Percentiles rank a stretch among this genome's conserved stretches.
These are phyloP conservation scores for Lithophane leautieri DNA, from an alignment of 2,888 invertebrate genomes.

Conservation along the genomic window DNA sequence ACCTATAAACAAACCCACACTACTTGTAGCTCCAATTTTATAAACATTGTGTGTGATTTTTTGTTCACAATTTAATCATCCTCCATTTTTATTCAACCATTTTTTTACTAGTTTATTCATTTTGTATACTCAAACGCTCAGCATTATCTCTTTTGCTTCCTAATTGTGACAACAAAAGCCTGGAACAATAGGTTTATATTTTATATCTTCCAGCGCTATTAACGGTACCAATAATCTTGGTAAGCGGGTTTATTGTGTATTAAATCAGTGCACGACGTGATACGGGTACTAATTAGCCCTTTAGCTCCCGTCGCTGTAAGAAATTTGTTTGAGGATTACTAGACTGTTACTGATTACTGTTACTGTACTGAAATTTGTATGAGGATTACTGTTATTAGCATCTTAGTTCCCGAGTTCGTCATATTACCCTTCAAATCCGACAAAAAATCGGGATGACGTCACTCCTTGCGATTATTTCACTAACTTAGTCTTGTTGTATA, in stretches of 20 bases:
- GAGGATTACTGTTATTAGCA: background rate
- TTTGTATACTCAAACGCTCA: background rate
- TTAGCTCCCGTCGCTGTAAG: slow-evolving; percentile 9
- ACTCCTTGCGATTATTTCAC: background rate
- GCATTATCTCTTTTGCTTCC: background rate
- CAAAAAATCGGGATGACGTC: background rate
- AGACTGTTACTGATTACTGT: background rate
- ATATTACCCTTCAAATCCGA: background rate
- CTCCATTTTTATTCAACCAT: background rate
- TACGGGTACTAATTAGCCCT: slow-evolving; percentile 25
- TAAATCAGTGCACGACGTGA: slow-evolving; percentile 28
- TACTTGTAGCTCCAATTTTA: too few species aligned
- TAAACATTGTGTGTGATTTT: too few species aligned
- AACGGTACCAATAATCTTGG: slow-evolving; percentile 10
- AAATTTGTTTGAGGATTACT: background rate
- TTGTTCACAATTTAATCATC: background rate
- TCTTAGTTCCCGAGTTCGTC: background rate
- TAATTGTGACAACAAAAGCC: slow-evolving; percentile 5
- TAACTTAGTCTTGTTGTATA: background rate
- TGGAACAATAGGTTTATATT: slow-evolving; percentile 28
- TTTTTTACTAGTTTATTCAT: background rate
- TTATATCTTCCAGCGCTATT: slow-evolving; percentile 22
- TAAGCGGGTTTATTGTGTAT: slow-evolving; percentile 40
- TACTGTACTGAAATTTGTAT: background rate
- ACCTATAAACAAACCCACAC: too few species aligned